Evolutionary conservation across 2,113 vertebrate species (phyloP).

Genomic region (Callopanchax toddi): DNA sequence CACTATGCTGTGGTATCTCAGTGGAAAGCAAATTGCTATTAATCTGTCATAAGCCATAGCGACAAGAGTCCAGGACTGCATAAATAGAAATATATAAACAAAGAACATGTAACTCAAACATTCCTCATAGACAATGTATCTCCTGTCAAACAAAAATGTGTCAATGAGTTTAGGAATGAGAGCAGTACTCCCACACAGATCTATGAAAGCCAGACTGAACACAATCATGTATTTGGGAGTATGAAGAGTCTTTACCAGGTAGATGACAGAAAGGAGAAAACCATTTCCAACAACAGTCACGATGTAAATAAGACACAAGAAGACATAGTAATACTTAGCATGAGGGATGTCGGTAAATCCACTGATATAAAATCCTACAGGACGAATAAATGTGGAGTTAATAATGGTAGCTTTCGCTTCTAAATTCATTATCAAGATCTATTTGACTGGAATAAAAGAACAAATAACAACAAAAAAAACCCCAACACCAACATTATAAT

Average conservation of each 20-base stretch:
- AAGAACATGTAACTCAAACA: slow-evolving; percentile 73
- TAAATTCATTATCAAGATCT: background rate
- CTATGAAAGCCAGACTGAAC: slow-evolving; percentile 63
- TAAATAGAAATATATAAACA: slow-evolving; percentile 28
- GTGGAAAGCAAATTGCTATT: slow-evolving; percentile 69
- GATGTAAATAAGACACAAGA: slow-evolving; percentile 59
- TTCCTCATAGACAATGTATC: slow-evolving; percentile 55
- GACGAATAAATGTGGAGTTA: slow-evolving; percentile 44
- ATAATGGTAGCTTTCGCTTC: slow-evolving; percentile 1
- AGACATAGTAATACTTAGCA: slow-evolving; percentile 57
- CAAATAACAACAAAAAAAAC: background rate
- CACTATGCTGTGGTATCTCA: slow-evolving; percentile 59
- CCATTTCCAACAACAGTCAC: slow-evolving; percentile 56
- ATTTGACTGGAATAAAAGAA: background rate
- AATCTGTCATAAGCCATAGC: slow-evolving; percentile 71
- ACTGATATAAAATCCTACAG: slow-evolving; percentile 42
- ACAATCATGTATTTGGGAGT: slow-evolving; percentile 70
- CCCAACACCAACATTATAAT: no score
- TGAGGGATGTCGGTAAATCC: slow-evolving; percentile 50
- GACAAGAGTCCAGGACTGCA: slow-evolving; percentile 68
- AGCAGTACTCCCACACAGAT: slow-evolving; percentile 68
- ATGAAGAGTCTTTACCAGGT: slow-evolving; percentile 50
- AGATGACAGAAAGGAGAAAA: slow-evolving; percentile 54
- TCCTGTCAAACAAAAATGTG: slow-evolving; percentile 61
- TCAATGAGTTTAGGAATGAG: slow-evolving; percentile 67